Evolutionary conservation across 2,113 vertebrate species (phyloP).

Genomic region (Cochlearius cochlearius): DNA sequence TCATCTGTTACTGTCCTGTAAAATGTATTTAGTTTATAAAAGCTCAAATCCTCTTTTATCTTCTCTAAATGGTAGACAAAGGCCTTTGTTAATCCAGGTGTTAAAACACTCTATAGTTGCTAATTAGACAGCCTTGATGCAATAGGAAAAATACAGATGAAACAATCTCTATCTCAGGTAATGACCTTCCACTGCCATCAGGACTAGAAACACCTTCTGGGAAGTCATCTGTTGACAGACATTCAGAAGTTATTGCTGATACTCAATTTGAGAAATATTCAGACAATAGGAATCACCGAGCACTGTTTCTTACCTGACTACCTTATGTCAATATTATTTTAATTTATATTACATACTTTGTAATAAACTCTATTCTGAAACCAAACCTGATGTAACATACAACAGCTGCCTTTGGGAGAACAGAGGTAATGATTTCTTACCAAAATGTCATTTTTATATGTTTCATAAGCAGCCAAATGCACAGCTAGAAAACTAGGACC

Average conservation of each 20-base stretch:
- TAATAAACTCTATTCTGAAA: neutral
- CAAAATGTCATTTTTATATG: conserved; percentile 28
- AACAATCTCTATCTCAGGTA: neutral
- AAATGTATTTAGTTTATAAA: conserved; percentile 4
- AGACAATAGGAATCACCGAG: neutral
- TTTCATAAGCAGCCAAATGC: conserved; percentile 17
- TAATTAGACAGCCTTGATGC: neutral
- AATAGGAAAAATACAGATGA: neutral
- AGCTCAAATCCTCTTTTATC: conserved; percentile 24
- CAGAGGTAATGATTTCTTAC: neutral
- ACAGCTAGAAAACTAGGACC: neutral
- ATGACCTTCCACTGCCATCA: neutral
- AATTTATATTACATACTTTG: neutral
- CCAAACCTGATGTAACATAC: neutral
- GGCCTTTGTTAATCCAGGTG: conserved; percentile 19
- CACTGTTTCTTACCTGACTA: neutral
- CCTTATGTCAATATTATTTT: neutral
- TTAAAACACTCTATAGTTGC: neutral
- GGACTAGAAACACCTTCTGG: neutral
- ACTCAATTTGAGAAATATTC: neutral
- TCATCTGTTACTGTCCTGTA: neutral
- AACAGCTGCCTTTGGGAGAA: neutral
- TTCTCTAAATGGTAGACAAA: neutral
- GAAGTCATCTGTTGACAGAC: conserved; percentile 1
- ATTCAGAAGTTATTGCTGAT: neutral